A percentile compares a stretch with the other conserved stretches of the same genome.
Evolutionary conservation across 2,888 invertebrate species (phyloP).

Genomic region (Melanophora roralis): DNA sequence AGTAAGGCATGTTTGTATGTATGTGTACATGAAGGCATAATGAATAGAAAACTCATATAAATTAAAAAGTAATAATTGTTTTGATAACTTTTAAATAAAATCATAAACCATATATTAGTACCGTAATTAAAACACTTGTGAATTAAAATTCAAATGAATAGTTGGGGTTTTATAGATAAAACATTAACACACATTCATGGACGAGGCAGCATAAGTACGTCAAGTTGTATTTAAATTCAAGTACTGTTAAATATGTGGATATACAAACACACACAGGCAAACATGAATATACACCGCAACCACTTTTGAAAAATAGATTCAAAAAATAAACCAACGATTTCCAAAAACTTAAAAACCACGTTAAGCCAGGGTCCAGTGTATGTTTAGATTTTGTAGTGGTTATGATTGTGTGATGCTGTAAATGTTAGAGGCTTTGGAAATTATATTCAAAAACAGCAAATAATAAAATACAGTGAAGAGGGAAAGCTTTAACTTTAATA

Average conservation of each 20-base stretch:
- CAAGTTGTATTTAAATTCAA: background rate
- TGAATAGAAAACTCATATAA: slow-evolving; percentile 23
- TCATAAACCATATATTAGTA: slow-evolving; percentile 58
- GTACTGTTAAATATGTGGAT: slow-evolving; percentile 3
- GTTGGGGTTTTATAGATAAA: background rate
- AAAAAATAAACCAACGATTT: no score
- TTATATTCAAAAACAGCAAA: slow-evolving; percentile 50
- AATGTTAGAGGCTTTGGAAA: slow-evolving; percentile 10
- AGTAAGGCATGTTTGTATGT: background rate
- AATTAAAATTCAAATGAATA: slow-evolving; percentile 38
- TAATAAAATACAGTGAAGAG: background rate
- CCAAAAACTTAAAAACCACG: no score
- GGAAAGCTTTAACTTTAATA: background rate
- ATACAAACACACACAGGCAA: background rate
- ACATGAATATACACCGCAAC: background rate
- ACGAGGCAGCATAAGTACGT: background rate
- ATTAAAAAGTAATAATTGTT: slow-evolving; percentile 21
- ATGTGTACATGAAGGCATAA: slow-evolving; percentile 23
- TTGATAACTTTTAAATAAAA: slow-evolving; percentile 54
- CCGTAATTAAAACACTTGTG: slow-evolving; percentile 61
- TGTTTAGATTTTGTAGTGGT: no score
- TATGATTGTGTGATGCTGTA: slow-evolving; percentile 4
- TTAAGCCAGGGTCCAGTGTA: no score
- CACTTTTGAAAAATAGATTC: background rate
- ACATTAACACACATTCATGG: slow-evolving; percentile 4